Evolutionary conservation across 2,888 invertebrate species (phyloP), one percentile per base, ranked within the genome.

Genomic region (Diplazon laetatorius): DNA sequence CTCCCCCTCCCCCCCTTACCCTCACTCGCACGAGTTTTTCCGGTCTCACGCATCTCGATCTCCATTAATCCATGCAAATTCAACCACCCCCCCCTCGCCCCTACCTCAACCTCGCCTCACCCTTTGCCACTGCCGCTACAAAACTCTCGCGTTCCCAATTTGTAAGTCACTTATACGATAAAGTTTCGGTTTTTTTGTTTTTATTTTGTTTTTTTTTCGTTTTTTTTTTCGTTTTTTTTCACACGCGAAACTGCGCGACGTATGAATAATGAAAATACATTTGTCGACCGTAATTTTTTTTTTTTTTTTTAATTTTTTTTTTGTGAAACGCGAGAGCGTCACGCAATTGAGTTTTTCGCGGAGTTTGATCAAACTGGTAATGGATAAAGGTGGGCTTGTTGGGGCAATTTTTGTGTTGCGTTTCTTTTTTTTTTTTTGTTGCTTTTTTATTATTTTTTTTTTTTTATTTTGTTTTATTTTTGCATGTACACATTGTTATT

Each of bases 51-150:
- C 69, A 59, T 50, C 50, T 78, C 69, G 48, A n/a, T n/a, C 57
- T 25, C 72, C 57, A 57, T 69, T 69, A 57, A 77, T 78, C 63
- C 77, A 73, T 69, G 77, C 77, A 69, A 69, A 78, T 78, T 78
- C 30, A 48, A 37, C 20, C 37, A 18, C 12, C 14, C 9, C 0
- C 30, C 30, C 48, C 2, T 30, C 2, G 30, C 6, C 10, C 35
- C 12, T n/a, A n/a, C n/a, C n/a, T n/a, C n/a, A n/a, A n/a, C 46
- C 68, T 22, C 39, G 50, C 69, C 69, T n/a, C 44, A 14, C 30
- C 6, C 30, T 30, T 6, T 30, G 4, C 6, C 30, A 5, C 30
- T 30, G 4, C 6, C 30, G n/a, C n/a, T n/a, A n/a, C n/a, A n/a
- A n/a, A 10, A 35, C 69, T 18, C n/a, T n/a, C n/a, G 16, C 69